Percentiles rank a stretch among this genome's conserved stretches.
phyloP scores from a whole-genome alignment of 2,888 invertebrate genomes.

The Drosophila neotestacea region DNA sequence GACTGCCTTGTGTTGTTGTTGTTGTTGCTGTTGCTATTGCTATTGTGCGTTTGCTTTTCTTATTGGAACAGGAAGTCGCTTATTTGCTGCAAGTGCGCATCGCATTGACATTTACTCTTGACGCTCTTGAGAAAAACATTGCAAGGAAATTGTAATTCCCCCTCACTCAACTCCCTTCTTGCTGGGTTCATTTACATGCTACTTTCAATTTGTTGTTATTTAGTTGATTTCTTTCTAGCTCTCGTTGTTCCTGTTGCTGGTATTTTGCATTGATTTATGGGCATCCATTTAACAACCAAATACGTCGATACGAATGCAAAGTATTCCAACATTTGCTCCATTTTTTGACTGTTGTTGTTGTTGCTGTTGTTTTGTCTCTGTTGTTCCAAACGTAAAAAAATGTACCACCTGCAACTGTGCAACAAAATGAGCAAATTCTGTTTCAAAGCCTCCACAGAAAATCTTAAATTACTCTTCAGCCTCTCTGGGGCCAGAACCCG shows the following conservation, averaged over 20 bases:
- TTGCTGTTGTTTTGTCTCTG: neutral
- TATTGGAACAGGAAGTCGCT: conserved; percentile 79
- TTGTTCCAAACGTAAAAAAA: conserved; percentile 21
- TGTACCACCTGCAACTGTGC: conserved; percentile 47
- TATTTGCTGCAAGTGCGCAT: conserved; percentile 76
- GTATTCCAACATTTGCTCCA: conserved; percentile 14
- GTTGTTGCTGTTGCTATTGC: conserved; percentile 28
- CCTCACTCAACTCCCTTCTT: neutral
- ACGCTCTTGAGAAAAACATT: conserved; percentile 28
- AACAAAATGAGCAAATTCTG: conserved; percentile 53
- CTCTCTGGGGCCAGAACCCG: conserved; percentile 14
- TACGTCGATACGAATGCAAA: conserved; percentile 34
- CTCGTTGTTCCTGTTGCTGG: conserved; percentile 4
- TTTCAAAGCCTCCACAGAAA: conserved; percentile 34
- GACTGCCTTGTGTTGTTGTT: conserved; percentile 44
- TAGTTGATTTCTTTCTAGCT: conserved; percentile 18
- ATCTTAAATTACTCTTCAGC: conserved; percentile 64
- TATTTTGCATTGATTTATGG: conserved; percentile 66
- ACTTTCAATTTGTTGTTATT: conserved; percentile 35
- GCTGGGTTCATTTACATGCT: conserved; percentile 22
- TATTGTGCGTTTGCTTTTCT: conserved; percentile 61
- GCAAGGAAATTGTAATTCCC: conserved; percentile 6
- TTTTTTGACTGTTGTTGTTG: conserved; percentile 9
- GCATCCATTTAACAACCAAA: conserved; percentile 48
- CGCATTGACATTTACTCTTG: conserved; percentile 73